These are phyloP conservation scores for Trachelus tabidus DNA, from an alignment of 2,888 invertebrate genomes.

Conservation along the genomic window DNA sequence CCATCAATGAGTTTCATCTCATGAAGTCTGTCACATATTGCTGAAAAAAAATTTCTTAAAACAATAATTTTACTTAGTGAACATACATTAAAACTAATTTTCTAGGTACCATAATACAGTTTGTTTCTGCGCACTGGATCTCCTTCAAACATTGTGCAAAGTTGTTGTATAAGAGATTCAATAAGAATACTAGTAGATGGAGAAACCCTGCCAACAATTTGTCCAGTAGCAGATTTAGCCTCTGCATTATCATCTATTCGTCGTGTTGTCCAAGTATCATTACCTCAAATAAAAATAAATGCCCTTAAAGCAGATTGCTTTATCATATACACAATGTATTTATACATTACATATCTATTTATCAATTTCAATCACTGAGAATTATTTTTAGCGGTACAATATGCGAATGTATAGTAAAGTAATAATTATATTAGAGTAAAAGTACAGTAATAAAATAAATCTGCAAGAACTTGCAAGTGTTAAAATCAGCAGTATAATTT, in stretches of 20 bases:
- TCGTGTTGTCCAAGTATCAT: slow-evolving; percentile 29
- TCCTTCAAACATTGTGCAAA: slow-evolving; percentile 75
- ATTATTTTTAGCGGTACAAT: not conserved
- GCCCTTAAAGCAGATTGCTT: not conserved
- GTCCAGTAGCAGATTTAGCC: slow-evolving; percentile 22
- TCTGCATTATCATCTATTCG: slow-evolving; percentile 29
- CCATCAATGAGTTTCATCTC: slow-evolving; percentile 78
- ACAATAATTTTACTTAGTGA: not conserved
- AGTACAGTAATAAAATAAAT: not conserved
- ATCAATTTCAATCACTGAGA: not conserved
- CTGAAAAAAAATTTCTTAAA: slow-evolving; percentile 41
- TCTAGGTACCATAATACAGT: slow-evolving; percentile 69
- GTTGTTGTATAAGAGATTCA: slow-evolving; percentile 76
- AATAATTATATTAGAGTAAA: not conserved
- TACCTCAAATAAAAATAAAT: slow-evolving; percentile 31
- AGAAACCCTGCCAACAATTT: slow-evolving; percentile 59
- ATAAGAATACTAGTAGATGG: slow-evolving; percentile 77
- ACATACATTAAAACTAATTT: not conserved
- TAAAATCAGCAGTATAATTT: not conserved
- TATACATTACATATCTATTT: not conserved
- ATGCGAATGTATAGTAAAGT: slow-evolving; percentile 8
- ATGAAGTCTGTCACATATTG: slow-evolving; percentile 76
- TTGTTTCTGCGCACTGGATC: slow-evolving; percentile 71
- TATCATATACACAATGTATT: not conserved
- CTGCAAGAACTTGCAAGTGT: not conserved